These are phyloP conservation scores for Nestor notabilis DNA, from an alignment of 2,113 vertebrate species.

Conservation along the genomic window DNA sequence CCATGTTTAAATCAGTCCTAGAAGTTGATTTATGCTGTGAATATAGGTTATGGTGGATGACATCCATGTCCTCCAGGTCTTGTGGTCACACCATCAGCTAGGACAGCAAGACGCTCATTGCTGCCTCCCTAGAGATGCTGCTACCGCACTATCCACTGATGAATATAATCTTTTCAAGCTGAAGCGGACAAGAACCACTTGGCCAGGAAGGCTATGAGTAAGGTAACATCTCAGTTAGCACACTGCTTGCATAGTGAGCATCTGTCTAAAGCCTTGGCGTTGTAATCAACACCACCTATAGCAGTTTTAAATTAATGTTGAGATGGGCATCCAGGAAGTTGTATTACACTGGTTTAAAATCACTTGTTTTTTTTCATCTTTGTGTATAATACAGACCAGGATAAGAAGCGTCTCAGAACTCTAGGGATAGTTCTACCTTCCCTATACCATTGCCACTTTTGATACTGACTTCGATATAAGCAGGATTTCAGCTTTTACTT, in stretches of 20 bases:
- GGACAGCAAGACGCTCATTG: background rate
- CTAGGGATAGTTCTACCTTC: background rate
- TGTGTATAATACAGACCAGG: background rate
- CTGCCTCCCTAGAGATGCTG: background rate
- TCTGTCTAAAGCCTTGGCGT: background rate
- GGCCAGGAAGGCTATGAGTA: background rate
- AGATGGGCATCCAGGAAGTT: background rate
- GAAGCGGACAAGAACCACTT: background rate
- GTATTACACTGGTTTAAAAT: background rate
- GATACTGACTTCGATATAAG: background rate
- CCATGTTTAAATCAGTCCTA: background rate
- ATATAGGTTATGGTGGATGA: background rate
- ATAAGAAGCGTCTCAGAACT: background rate
- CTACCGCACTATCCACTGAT: background rate
- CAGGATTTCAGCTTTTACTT: background rate
- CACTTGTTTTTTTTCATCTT: background rate
- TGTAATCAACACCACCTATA: background rate
- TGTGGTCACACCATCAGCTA: background rate
- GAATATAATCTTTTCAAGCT: background rate
- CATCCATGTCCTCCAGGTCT: background rate
- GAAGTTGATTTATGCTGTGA: background rate
- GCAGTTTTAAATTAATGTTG: background rate
- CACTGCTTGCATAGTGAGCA: background rate
- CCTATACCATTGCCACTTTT: background rate
- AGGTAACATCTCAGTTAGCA: background rate